Conservation (phyloP, 2,113 vertebrate species). For the Nestor notabilis region DNA sequence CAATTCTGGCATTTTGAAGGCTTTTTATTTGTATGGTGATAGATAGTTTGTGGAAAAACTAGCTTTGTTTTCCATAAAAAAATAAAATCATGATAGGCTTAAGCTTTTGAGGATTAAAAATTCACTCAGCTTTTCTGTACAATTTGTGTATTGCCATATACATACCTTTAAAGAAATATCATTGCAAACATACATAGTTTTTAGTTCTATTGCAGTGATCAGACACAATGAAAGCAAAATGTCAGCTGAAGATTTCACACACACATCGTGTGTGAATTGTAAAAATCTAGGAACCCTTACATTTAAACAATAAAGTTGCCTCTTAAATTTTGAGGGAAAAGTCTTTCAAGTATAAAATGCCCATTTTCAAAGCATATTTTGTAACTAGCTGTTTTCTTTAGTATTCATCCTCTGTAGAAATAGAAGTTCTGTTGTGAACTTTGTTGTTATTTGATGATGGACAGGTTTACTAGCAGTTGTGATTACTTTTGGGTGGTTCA, state of each 20-base stretch:
- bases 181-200: neutral
- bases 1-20: neutral
- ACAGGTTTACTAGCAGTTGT: neutral
- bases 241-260: neutral
- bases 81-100: neutral
- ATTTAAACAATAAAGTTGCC: neutral
- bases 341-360: neutral
- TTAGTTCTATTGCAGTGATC: neutral
- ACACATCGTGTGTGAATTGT: neutral
- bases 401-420: neutral
- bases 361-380: neutral
- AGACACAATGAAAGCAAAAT: neutral
- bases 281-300: neutral
- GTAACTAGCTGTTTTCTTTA: neutral
- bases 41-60: neutral
- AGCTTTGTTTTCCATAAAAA: neutral
- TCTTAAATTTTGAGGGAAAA: neutral
- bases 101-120: neutral
- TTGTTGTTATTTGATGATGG: neutral
- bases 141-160: neutral
- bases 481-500: neutral
- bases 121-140: neutral
- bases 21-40: neutral
- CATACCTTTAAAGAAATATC: neutral
- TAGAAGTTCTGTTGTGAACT: neutral